These are phyloP conservation scores for Colletes gigas DNA, from an alignment of 1,140 invertebrate species.

Conservation along the genomic window DNA sequence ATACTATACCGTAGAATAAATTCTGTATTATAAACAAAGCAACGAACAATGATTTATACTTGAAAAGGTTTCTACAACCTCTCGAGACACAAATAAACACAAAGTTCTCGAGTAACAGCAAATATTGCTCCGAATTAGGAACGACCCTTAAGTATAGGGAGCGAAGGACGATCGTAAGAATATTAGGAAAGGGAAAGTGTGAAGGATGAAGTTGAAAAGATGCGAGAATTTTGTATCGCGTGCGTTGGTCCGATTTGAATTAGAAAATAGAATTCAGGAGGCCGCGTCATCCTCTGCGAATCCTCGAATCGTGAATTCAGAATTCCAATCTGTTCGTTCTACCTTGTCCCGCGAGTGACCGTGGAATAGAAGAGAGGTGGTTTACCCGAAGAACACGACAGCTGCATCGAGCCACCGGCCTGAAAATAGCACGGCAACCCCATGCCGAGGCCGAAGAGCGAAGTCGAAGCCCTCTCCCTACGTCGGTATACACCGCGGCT, in stretches of 20 bases:
- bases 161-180: too few species aligned
- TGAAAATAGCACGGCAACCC: constrained; percentile 68
- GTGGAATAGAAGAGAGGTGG: constrained; percentile 68
- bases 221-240: neutral
- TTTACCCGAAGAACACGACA: constrained; percentile 67
- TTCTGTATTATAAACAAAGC: too few species aligned
- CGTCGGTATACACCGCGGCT: constrained; percentile 35
- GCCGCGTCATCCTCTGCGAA: constrained; percentile 15
- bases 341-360: constrained; percentile 65
- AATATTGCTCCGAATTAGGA: too few species aligned
- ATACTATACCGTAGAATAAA: too few species aligned
- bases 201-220: too few species aligned
- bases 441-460: constrained; percentile 62
- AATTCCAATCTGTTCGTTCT: constrained; percentile 52
- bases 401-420: constrained; percentile 66
- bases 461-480: constrained; percentile 53
- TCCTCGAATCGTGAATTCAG: constrained; percentile 43
- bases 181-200: too few species aligned
- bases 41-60: too few species aligned
- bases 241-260: neutral
- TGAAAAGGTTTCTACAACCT: too few species aligned
- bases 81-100: too few species aligned
- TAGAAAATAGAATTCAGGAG: neutral
- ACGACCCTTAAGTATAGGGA: too few species aligned
- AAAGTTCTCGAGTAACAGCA: too few species aligned